Evolutionary conservation across 2,888 invertebrate species (phyloP).

Genomic region (Drosophila vallismaia): DNA sequence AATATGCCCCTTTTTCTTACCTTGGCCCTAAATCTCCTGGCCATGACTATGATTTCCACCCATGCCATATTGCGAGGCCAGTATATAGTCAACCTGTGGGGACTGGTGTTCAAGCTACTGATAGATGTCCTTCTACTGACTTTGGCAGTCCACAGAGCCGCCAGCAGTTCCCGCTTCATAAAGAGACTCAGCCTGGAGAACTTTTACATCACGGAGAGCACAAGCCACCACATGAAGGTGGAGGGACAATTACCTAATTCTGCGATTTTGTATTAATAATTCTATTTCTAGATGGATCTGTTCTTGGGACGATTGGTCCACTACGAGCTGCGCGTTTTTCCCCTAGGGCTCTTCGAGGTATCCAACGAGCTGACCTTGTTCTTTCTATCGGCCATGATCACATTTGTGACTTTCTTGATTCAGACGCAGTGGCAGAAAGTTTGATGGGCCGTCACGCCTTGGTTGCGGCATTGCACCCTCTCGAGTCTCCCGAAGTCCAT

Average conservation of each 20-base stretch:
- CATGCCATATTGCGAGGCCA: constrained; percentile 15
- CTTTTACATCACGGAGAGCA: constrained; percentile 44
- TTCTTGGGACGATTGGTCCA: constrained; percentile 62
- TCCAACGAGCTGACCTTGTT: constrained; percentile 66
- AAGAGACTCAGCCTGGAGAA: constrained; percentile 60
- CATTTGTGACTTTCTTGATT: constrained; percentile 63
- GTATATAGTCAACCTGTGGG: constrained; percentile 20
- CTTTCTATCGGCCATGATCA: constrained; percentile 63
- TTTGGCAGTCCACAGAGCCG: constrained; percentile 53
- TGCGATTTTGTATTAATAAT: too few species aligned
- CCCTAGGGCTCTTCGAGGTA: constrained; percentile 68
- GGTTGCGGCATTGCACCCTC: constrained; percentile 43
- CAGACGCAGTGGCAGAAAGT: constrained; percentile 45
- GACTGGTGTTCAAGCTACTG: constrained; percentile 30
- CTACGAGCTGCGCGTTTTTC: constrained; percentile 59
- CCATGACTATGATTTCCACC: constrained; percentile 35
- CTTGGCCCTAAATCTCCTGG: constrained; percentile 28
- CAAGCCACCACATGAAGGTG: constrained; percentile 55
- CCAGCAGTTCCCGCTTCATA: constrained; percentile 45
- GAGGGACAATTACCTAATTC: background rate
- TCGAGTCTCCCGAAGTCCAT: background rate
- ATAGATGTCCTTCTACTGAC: constrained; percentile 59
- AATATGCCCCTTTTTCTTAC: constrained; percentile 36
- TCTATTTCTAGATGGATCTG: constrained; percentile 58
- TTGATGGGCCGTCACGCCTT: constrained; percentile 61